Evolutionary conservation across 2,113 vertebrate genomes (phyloP).

Genomic region (Amblyopsis rosae): DNA sequence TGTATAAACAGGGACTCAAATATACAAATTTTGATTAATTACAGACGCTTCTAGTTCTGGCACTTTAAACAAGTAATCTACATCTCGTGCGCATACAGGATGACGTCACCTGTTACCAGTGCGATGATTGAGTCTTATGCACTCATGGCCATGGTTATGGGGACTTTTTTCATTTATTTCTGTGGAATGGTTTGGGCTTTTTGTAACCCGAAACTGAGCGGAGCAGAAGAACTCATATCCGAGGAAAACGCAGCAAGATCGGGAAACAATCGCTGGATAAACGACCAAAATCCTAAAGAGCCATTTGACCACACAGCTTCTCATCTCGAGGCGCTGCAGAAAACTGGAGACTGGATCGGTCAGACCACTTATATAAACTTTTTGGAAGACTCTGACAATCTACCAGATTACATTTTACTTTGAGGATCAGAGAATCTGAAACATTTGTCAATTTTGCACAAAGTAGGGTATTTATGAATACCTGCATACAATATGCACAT

Average conservation of each 20-base stretch:
- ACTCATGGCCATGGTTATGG: conserved; percentile 79
- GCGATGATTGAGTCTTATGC: conserved; percentile 80
- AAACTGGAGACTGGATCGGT: conserved; percentile 29
- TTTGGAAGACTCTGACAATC: conserved; percentile 45
- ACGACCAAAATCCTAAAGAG: neutral
- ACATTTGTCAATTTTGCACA: conserved; percentile 9
- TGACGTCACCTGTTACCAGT: conserved; percentile 71
- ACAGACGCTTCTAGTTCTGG: neutral
- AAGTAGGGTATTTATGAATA: neutral
- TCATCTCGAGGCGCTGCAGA: conserved; percentile 26
- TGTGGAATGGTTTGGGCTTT: conserved; percentile 82
- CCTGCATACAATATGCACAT: too few relatives aligned
- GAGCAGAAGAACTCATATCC: conserved; percentile 50
- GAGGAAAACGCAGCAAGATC: conserved; percentile 17
- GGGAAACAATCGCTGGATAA: conserved; percentile 20
- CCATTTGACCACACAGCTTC: conserved; percentile 17
- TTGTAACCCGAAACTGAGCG: conserved; percentile 78
- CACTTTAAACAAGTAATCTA: neutral
- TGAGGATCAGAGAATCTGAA: conserved; percentile 30
- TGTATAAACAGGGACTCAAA: too few relatives aligned
- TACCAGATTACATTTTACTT: conserved; percentile 48
- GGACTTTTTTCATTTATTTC: conserved; percentile 77
- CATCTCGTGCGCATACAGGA: conserved; percentile 28
- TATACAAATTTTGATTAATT: too few relatives aligned
- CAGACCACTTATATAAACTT: conserved; percentile 54